Conservation (phyloP, 1,140 invertebrate species). For the Orchestia grillus region DNA sequence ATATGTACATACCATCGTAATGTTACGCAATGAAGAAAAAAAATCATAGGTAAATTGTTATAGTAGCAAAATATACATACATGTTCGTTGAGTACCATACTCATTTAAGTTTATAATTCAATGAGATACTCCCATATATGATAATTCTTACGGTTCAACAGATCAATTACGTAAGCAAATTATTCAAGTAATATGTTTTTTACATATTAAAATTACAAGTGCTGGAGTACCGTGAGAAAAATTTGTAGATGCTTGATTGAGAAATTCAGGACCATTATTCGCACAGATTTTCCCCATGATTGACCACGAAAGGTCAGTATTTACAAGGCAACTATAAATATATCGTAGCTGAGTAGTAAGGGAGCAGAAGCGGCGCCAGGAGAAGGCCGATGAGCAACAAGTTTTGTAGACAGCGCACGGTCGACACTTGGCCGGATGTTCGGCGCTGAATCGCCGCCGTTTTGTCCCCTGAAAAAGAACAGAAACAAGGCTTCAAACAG, state of each 20-base stretch:
- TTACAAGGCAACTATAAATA: conserved; percentile 19
- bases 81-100: background rate
- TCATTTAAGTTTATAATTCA: background rate
- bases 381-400: background rate
- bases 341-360: background rate
- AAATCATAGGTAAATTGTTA: background rate
- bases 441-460: conserved; percentile 58
- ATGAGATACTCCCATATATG: background rate
- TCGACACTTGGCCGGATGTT: conserved; percentile 11
- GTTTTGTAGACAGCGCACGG: background rate
- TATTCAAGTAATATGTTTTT: background rate
- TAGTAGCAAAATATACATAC: background rate
- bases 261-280: background rate
- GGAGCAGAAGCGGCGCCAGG: background rate
- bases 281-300: background rate
- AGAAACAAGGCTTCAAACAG: background rate
- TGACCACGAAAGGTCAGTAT: background rate
- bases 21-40: background rate
- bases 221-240: background rate
- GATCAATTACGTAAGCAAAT: background rate
- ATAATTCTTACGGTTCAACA: background rate
- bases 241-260: background rate
- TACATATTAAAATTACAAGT: background rate
- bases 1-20: background rate
- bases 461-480: conserved; percentile 53